Evolutionary conservation across 2,888 invertebrate genomes (phyloP).

Genomic region (Cephus pygmeus): DNA sequence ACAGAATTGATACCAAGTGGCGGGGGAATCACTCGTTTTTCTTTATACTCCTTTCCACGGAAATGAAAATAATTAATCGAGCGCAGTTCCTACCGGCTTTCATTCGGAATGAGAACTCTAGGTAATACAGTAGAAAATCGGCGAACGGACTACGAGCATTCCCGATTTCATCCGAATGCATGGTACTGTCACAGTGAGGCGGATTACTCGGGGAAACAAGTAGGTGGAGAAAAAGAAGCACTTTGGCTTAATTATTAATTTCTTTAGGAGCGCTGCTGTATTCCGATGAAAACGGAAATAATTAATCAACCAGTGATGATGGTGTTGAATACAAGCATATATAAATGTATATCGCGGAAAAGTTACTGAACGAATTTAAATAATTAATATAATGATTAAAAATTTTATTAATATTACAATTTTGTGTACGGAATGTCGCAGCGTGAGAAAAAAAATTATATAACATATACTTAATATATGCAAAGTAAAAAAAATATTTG

Average conservation of each 20-base stretch:
- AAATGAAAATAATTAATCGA: slow-evolving; percentile 8
- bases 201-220: neutral
- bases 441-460: neutral
- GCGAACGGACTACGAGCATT: neutral
- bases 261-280: neutral
- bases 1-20: neutral
- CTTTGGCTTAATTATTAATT: neutral
- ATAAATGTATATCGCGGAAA: neutral
- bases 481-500: neutral
- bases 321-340: neutral
- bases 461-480: neutral
- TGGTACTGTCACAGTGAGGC: neutral
- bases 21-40: neutral
- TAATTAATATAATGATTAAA: no score
- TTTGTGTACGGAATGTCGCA: neutral
- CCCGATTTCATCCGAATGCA: neutral
- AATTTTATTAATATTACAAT: neutral
- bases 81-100: neutral
- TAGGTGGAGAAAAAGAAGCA: neutral
- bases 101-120: slow-evolving; percentile 32
- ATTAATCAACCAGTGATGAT: neutral
- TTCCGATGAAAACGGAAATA: neutral
- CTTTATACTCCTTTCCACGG: neutral
- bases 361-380: neutral
- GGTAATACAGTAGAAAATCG: slow-evolving; percentile 27